Conservation (phyloP, 1,140 invertebrate genomes). For the Leptopilina clavipes region DNA sequence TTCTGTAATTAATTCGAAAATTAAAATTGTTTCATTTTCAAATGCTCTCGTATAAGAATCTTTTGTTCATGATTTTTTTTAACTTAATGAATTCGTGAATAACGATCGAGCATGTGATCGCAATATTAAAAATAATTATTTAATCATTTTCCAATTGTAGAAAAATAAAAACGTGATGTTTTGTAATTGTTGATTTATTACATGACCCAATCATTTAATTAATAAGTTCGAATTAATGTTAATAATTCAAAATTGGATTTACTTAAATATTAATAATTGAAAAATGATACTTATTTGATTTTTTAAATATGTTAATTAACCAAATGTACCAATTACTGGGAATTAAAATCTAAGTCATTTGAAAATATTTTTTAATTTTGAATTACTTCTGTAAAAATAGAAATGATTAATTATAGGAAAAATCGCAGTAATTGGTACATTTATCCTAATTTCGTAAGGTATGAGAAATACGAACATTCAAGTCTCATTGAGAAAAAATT, state of each 20-base stretch:
- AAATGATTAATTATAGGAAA: no score
- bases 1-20: neutral
- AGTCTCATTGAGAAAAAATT: neutral
- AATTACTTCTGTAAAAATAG: no score
- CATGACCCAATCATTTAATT: neutral
- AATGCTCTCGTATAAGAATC: neutral
- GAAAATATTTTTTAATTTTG: no score
- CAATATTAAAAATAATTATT: slow-evolving; percentile 8
- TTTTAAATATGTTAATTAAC: no score
- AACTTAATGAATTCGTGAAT: neutral
- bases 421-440: neutral
- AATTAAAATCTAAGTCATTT: no score
- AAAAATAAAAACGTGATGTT: slow-evolving; percentile 20
- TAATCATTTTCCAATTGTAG: slow-evolving; percentile 7
- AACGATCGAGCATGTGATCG: slow-evolving; percentile 3
- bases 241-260: neutral
- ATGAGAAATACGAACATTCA: neutral
- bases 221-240: neutral
- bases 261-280: no score
- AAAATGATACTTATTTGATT: no score
- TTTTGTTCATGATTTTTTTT: neutral
- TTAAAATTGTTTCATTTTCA: neutral
- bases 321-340: no score
- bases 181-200: neutral
- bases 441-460: neutral